A percentile compares a stretch with the other conserved stretches of the same genome.
These are phyloP conservation scores for Ifrita kowaldi DNA, from an alignment of 2,113 vertebrate genomes.

Conservation along the genomic window DNA sequence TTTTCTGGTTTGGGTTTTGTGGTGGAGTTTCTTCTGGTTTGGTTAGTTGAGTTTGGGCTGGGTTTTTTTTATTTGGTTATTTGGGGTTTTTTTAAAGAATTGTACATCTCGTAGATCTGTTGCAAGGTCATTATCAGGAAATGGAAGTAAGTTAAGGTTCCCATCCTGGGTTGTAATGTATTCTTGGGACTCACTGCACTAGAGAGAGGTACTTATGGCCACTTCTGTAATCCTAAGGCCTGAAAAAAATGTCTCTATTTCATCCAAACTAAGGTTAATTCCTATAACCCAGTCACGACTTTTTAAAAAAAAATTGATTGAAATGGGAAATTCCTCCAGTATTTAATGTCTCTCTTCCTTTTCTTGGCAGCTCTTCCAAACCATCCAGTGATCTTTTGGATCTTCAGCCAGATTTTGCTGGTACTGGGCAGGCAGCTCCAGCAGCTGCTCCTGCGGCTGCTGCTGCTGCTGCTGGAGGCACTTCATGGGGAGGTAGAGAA, in stretches of 20 bases:
- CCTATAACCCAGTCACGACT: not conserved
- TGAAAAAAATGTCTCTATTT: not conserved
- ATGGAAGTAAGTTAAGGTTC: not conserved
- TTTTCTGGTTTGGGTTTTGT: not conserved
- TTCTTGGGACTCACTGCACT: not conserved
- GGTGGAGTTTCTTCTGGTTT: not conserved
- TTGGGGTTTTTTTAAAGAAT: not conserved
- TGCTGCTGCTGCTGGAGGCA: constrained; percentile 74
- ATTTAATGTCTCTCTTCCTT: not conserved
- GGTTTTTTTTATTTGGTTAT: not conserved
- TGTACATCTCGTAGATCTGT: not conserved
- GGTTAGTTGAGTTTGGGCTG: not conserved
- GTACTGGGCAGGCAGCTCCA: constrained; percentile 73
- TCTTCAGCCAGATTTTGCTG: constrained; percentile 86
- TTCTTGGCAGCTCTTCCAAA: constrained; percentile 74
- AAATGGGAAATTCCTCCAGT: not conserved
- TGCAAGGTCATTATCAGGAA: not conserved
- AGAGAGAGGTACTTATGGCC: not conserved
- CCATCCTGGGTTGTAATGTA: not conserved
- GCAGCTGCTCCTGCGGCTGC: constrained; percentile 64
- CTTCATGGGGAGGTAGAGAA: constrained; percentile 90
- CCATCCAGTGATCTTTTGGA: constrained; percentile 90
- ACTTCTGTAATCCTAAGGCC: not conserved
- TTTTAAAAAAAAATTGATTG: not conserved
- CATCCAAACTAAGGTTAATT: not conserved